Evolutionary conservation across 2,797 vertebrate species (phyloP), one percentile per base, ranked within the genome.

Genomic region (Lerista edwardsae): DNA sequence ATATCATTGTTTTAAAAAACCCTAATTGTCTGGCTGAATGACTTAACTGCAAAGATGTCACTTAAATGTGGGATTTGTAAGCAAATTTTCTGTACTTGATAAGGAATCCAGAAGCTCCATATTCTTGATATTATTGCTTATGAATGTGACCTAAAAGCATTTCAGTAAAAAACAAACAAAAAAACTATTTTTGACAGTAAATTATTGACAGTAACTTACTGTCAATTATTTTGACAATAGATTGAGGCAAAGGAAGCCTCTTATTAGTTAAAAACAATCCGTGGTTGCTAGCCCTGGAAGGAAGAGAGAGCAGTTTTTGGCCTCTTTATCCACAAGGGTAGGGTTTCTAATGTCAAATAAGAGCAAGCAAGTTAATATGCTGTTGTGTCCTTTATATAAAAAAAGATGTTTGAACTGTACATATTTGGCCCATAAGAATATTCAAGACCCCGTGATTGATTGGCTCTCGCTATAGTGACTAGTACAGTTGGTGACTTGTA

Each of bases 91-190:
- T 92, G 91, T 89, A 72, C 78, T 86, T 87, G 92, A 91, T 87
- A 88, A 64, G 84, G 72, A 92, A 85, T 94, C 91, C 88, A 92
- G 86, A 95, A 91, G 87, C 86, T 91, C 85, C 67, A 82, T 91
- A 90, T 95, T 95, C 88, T 95, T 84, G 91, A 90, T 92, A 90
- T 94, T 68, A 87, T 91, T 95, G 87, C 94, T 94, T 94, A 94
- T 84, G 83, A 82, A 88, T 94, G 85, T 94, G 88, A 94, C 93
- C 76, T 93, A 89, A 94, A 95, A 91, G 93, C 94, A 95, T 96
- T 95, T 94, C 92, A 96, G 94, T 95, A 95, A 95, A 95, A 95
- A 95, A 83, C 86, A 95, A 92, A 96, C 94, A 95, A 95, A 95
- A 95, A 95, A 95, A 83, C 86, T 96, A 92, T 94, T 95, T 96